Evolutionary conservation across 23 tunicate species (phyloP).

Genomic region (Ciona savignyi): DNA sequence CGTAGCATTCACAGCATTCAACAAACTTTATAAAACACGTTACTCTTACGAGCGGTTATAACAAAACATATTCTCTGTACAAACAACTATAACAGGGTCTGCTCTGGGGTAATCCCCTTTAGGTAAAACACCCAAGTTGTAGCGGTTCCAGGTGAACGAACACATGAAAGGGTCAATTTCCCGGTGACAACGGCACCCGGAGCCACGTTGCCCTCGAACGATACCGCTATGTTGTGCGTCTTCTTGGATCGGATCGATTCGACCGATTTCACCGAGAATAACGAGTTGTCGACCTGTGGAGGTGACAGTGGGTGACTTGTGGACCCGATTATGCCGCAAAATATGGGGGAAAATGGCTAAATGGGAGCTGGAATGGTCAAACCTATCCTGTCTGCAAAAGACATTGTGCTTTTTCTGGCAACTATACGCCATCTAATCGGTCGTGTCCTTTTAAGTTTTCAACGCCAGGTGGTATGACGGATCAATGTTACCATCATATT

Average conservation of each 20-base stretch:
- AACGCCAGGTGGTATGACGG: no score
- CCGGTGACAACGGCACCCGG: constrained; percentile 88
- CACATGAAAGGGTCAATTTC: constrained; percentile 75
- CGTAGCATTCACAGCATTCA: no score
- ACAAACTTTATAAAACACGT: no score
- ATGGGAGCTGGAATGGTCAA: no score
- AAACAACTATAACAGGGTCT: constrained; percentile 12
- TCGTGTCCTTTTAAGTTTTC: no score
- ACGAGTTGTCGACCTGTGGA: constrained; percentile 78
- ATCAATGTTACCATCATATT: no score
- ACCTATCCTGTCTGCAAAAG: no score
- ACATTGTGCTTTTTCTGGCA: no score
- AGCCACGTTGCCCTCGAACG: constrained; percentile 51
- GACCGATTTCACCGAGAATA: constrained; percentile 45
- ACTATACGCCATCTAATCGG: no score
- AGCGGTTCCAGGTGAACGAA: constrained; percentile 30
- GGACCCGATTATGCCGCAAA: no score
- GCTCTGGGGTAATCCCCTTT: constrained; percentile 91
- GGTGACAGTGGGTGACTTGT: background rate
- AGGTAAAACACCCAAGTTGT: constrained; percentile 84
- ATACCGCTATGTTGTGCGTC: constrained; percentile 67
- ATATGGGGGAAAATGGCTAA: no score
- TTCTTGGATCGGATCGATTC: constrained; percentile 80
- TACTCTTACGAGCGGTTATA: no score
- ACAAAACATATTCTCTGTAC: background rate